These are phyloP conservation scores for Dinomys branickii DNA, from an alignment of 2,113 vertebrate genomes.

Conservation along the genomic window DNA sequence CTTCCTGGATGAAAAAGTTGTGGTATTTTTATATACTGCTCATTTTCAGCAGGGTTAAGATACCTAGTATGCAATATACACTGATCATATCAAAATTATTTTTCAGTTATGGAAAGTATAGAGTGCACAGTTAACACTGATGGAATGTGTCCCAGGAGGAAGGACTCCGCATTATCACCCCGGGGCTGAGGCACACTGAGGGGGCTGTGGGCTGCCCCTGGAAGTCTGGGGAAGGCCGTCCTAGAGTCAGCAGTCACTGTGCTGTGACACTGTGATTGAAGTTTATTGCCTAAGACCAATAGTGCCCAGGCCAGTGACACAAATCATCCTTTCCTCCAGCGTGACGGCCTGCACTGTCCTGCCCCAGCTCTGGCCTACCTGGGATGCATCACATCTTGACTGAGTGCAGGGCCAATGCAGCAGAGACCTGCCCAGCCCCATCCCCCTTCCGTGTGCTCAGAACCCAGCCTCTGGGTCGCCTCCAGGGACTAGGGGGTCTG, in stretches of 20 bases:
- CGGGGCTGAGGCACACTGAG: rapidly evolving
- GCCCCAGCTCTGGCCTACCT: neutral
- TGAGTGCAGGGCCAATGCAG: neutral
- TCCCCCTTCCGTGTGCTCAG: too few relatives aligned
- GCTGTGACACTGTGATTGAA: neutral
- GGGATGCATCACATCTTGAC: neutral
- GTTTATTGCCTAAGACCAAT: neutral
- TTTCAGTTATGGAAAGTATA: neutral
- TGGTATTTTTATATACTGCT: too few relatives aligned
- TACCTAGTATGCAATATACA: neutral
- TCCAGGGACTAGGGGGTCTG: neutral
- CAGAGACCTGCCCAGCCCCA: neutral
- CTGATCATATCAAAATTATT: neutral
- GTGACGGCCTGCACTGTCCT: neutral
- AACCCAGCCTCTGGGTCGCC: neutral
- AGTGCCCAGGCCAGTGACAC: neutral
- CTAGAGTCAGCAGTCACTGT: neutral
- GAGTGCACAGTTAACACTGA: neutral
- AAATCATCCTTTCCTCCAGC: neutral
- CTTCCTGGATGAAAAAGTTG: too few relatives aligned
- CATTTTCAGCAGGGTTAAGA: neutral
- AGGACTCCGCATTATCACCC: neutral
- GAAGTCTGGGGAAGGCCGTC: too few relatives aligned
- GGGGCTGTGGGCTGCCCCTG: neutral
- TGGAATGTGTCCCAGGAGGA: neutral